Evolutionary conservation across 2,888 invertebrate genomes (phyloP).

Genomic region (Seladonia tumulorum): DNA sequence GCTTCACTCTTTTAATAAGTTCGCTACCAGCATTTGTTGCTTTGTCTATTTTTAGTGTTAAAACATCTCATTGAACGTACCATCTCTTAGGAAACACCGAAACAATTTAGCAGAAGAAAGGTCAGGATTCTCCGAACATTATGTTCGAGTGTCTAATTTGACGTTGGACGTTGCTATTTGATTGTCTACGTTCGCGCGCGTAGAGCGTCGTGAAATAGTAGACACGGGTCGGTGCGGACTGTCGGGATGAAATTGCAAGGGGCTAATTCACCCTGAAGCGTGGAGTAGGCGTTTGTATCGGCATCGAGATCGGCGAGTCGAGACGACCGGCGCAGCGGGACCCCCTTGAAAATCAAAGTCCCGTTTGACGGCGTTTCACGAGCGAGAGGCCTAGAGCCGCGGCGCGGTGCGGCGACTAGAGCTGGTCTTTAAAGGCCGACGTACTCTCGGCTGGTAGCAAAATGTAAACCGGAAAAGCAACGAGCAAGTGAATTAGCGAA

Average conservation of each 20-base stretch:
- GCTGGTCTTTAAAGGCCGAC: slow-evolving; percentile 68
- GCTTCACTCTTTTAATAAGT: not conserved
- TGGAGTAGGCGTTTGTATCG: not conserved
- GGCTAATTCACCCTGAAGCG: not conserved
- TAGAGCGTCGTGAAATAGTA: no score
- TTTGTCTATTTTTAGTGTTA: not conserved
- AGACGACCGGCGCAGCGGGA: not conserved
- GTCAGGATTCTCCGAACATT: no score
- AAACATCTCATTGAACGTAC: not conserved
- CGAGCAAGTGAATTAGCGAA: slow-evolving; percentile 80
- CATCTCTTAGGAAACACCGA: no score
- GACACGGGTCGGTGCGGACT: not conserved
- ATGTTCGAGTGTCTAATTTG: no score
- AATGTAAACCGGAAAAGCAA: slow-evolving; percentile 81
- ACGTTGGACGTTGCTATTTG: no score
- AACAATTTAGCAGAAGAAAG: not conserved
- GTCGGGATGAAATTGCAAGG: not conserved
- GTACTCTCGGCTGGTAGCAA: slow-evolving; percentile 71
- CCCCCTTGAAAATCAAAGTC: slow-evolving; percentile 51
- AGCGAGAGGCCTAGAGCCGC: slow-evolving; percentile 4
- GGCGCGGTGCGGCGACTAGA: slow-evolving; percentile 11
- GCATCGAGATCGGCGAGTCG: not conserved
- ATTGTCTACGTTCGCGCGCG: no score
- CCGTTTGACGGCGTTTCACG: slow-evolving; percentile 47
- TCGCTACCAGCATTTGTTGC: not conserved